Conservation (phyloP, 2,888 invertebrate genomes). For the Electrophaes corylata region DNA sequence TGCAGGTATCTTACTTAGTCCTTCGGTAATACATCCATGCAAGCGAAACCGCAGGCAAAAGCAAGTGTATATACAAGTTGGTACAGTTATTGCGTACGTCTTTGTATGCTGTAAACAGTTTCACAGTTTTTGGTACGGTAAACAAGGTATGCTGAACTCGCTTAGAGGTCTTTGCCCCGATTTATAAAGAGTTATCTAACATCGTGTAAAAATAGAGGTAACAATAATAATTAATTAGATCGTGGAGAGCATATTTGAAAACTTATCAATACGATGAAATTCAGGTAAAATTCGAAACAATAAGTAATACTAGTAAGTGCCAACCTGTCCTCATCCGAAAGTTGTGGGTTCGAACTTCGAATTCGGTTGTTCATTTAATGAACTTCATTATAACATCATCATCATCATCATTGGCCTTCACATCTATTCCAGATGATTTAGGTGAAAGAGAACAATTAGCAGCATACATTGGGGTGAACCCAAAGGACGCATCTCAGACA, state of each 20-base stretch:
- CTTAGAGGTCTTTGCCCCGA: conserved; percentile 18
- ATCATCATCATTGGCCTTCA: too few relatives aligned
- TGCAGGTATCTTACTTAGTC: too few relatives aligned
- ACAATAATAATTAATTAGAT: neutral
- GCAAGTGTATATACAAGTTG: neutral
- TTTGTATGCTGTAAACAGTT: conserved; percentile 11
- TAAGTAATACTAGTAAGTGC: too few relatives aligned
- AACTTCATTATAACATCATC: too few relatives aligned
- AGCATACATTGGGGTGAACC: too few relatives aligned
- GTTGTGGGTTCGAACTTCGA: too few relatives aligned
- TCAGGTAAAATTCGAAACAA: neutral
- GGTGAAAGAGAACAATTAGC: too few relatives aligned
- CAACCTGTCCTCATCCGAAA: too few relatives aligned
- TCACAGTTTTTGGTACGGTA: conserved; percentile 13
- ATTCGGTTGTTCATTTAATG: too few relatives aligned
- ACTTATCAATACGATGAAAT: neutral
- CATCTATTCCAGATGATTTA: too few relatives aligned
- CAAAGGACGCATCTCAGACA: too few relatives aligned
- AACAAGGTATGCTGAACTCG: conserved; percentile 12
- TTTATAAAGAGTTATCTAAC: neutral
- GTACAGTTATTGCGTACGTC: conserved; percentile 1
- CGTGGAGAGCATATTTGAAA: neutral
- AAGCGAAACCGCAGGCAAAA: neutral
- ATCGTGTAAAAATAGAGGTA: neutral
- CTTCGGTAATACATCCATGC: neutral